Evolutionary conservation across 2,888 invertebrate genomes (phyloP), one percentile per base, ranked within the genome.

Genomic region (Xanthorhoe spadicearia): DNA sequence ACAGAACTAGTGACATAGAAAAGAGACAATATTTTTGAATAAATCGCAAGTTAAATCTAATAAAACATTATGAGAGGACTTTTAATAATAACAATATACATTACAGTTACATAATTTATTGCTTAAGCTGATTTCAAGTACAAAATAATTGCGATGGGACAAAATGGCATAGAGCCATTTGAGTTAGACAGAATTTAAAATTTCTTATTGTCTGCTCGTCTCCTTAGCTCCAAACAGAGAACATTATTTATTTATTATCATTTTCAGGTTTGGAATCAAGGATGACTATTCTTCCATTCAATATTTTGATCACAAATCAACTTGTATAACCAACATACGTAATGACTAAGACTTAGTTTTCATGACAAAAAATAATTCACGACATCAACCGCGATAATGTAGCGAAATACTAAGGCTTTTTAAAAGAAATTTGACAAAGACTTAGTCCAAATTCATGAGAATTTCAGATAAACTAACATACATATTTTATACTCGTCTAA

Each of bases 131-230:
- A n/a, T n/a, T n/a, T n/a, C n/a, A n/a, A 49, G 64, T 63, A 58
- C 52, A 53, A 58, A 56, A 46, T 46, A 53, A 58, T 18, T 35
- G 57, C 46, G 18, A 13, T 54, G 48, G 32, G 46, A 28, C 10
- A 52, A 46, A 9, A 49, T 50, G 62, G 28, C 50, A n/a, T n/a
- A 52, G 50, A 59, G 57, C 52, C 17, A 15, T 35, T 13, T 51
- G 32, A n/a, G n/a, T n/a, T n/a, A 60, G 51, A 56, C 55, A 65
- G 19, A 51, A 35, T 55, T 54, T 2, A 53, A 64, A 49, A 51
- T n/a, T 23, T 55, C 46, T 65, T 65, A 65, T 65, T 65, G 60
- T 60, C 65, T 60, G 56, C 65, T 65, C 17, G 19, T 32, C 60
- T 60, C 32, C 43, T 48, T 54, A 53, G 59, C 43, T 55, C 35